Base-by-base conservation (phyloP, 1,140 invertebrate species). In the Rhyzopertha dominica region DNA sequence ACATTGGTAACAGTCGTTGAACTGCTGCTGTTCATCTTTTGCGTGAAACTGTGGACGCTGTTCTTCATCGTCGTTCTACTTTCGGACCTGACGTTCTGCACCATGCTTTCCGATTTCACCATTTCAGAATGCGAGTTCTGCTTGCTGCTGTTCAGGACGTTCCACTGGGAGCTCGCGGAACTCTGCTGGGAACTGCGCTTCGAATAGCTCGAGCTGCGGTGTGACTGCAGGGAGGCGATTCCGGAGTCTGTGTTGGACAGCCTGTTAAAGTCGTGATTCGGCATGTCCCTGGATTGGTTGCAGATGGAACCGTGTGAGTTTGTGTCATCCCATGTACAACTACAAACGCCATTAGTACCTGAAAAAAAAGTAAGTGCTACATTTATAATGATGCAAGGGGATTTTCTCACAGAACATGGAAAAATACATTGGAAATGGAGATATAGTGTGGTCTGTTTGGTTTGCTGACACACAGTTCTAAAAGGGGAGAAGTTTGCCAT, bases 201-300 rank as follows among this genome's bases (percentile, higher is more conserved):
- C 4, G 77, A 78, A 42, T 76, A 74, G 34, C 74, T 73, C 2
- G 69, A 81, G 31, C 77, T 80, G 49, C 77, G 68, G 51, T 76
- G 71, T 16, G 75, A 80, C 44, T 81, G 78, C 71, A 84, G 79
- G 2, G 83, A 85, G 34, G 83, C 77, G 63, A 87, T 86, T 46
- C 84, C 85, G 42, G 80, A 81, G 62, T 78, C 76, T 37, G 75
- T 76, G 47, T 66, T 68, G 3, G 64, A 66, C 23, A 60, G 47
- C 20, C 60, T 54, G 47, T 67, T 62, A 19, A 58, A 58, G 29
- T 60, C 56, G 34, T 62, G 49, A 22, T 56, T 53, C 14, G 53
- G 56, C n/a, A 49, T 45, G n/a, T 59, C 49, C 5, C 52, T 46
- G 42, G 49, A 44, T 42, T 59, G 49, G 32, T n/a, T n/a, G n/a